These are phyloP conservation scores for Lagorchestes hirsutus DNA, from an alignment of 2,797 vertebrate species.

Conservation along the genomic window DNA sequence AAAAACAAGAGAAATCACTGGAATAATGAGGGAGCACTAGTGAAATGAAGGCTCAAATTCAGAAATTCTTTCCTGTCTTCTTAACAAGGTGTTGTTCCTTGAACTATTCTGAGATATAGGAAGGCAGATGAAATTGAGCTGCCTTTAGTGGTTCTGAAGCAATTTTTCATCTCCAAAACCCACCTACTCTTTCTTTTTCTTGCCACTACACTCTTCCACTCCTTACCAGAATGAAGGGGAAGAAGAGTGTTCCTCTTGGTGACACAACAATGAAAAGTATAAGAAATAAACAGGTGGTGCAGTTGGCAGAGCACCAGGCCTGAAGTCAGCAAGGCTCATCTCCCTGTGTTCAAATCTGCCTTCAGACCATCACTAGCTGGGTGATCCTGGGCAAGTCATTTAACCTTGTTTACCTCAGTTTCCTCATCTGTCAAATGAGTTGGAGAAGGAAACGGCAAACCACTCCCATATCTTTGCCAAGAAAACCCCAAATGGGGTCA, in stretches of 20 bases:
- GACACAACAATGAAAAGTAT: conserved; percentile 2
- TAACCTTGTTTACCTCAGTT: too few species aligned
- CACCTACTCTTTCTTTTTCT: background rate
- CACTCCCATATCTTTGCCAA: too few species aligned
- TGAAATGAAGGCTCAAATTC: background rate
- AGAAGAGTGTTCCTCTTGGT: background rate
- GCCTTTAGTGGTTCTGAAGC: conserved; percentile 3
- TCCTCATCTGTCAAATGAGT: too few species aligned
- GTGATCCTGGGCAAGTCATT: too few species aligned
- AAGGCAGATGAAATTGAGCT: background rate
- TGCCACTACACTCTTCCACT: background rate
- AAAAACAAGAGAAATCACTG: background rate
- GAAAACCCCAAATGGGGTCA: too few species aligned
- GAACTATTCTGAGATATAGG: background rate
- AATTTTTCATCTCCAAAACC: background rate
- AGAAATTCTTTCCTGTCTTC: background rate
- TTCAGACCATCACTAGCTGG: too few species aligned
- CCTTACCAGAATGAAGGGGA: background rate
- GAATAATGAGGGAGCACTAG: background rate
- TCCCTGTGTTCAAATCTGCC: too few species aligned
- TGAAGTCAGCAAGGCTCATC: too few species aligned
- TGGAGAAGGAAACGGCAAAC: too few species aligned
- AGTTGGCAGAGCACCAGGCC: too few species aligned
- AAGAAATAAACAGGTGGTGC: background rate
- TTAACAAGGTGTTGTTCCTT: background rate